These are phyloP conservation scores for Acanthiza pusilla DNA, from an alignment of 2,797 vertebrate genomes.

Conservation along the genomic window DNA sequence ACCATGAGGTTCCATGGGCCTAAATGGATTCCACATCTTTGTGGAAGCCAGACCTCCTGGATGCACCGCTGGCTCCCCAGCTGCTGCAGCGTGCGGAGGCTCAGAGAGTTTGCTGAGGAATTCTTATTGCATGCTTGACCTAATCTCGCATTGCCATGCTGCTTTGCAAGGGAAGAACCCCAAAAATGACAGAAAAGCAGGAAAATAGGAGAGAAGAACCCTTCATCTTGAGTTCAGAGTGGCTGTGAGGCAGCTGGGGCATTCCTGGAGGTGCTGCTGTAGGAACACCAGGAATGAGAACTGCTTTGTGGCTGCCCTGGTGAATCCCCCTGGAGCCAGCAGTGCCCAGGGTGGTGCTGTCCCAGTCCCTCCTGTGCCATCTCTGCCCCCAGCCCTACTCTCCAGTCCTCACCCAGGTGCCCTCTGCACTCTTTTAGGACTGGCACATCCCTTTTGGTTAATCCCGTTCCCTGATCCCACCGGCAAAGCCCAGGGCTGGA, in stretches of 20 bases:
- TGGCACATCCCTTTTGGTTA: background rate
- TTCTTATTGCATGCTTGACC: background rate
- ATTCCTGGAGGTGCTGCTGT: background rate
- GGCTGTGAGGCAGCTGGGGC: background rate
- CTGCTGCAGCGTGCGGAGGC: fast-evolving
- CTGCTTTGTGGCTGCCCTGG: background rate
- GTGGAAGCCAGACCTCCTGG: background rate
- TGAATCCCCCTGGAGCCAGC: background rate
- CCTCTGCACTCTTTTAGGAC: background rate
- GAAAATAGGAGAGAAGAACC: background rate
- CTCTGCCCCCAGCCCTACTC: background rate
- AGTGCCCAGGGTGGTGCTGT: background rate
- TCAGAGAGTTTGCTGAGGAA: background rate
- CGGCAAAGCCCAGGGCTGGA: background rate
- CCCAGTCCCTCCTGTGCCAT: background rate
- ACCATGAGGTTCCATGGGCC: background rate
- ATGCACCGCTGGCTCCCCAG: background rate
- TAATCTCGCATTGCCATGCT: background rate
- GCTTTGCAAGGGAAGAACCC: background rate
- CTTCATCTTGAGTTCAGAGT: background rate
- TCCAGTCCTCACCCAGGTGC: background rate
- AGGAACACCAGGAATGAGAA: background rate
- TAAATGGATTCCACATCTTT: background rate
- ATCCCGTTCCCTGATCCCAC: background rate
- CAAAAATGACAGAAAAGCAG: background rate